phyloP scores from a whole-genome alignment of 2,113 vertebrate species.

The Panthera tigris region DNA sequence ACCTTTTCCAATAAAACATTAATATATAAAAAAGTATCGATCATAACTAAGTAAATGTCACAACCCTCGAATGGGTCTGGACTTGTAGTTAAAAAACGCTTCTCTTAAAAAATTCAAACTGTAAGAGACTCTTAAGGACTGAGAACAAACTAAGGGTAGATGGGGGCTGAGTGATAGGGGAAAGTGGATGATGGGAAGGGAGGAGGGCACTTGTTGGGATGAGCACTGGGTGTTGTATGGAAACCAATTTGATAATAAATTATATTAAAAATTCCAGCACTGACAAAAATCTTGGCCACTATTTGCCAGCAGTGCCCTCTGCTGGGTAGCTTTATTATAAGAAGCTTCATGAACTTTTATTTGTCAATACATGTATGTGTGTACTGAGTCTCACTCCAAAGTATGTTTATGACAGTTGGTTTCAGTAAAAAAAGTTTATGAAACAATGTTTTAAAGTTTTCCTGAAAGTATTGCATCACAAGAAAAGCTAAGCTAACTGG shows the following conservation, averaged over 20 bases:
- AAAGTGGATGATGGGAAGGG: too few species aligned
- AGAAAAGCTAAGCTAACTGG: neutral
- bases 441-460: neutral
- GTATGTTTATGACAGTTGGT: neutral
- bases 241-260: too few species aligned
- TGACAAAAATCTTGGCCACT: neutral
- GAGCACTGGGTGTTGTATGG: too few species aligned
- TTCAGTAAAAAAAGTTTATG: neutral
- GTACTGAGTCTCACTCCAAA: neutral
- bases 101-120: neutral
- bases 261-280: neutral
- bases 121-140: too few species aligned
- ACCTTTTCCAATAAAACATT: slow-evolving; percentile 63
- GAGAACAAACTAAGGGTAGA: too few species aligned
- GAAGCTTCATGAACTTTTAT: neutral
- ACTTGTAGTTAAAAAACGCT: neutral
- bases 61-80: neutral
- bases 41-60: neutral
- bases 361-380: neutral
- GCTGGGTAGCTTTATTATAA: neutral
- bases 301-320: slow-evolving; percentile 6
- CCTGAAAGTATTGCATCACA: neutral
- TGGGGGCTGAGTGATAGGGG: too few species aligned
- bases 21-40: neutral
- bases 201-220: too few species aligned